Base-by-base conservation (phyloP, 1,140 invertebrate genomes). In the Zaprionus davidi region DNA sequence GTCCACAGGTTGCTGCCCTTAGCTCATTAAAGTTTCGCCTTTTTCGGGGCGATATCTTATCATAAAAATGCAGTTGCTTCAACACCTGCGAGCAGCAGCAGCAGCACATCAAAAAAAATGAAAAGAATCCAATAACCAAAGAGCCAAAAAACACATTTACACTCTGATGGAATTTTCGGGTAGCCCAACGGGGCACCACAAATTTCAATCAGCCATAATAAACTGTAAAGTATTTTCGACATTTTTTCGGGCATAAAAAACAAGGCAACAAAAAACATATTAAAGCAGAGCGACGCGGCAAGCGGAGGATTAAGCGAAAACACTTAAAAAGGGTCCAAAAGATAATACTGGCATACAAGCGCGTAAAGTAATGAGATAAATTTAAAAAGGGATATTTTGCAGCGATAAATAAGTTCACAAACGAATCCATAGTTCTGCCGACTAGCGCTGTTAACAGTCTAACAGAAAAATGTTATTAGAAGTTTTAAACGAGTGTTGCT, bases 41-140 rank as follows among this genome's bases (percentile, higher is more conserved):
- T 69, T 78, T 78, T 76, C 66, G 58, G 83, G 83, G 83, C 73
- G 84, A 74, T 86, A 88, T 86, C 83, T 86, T 86, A 86, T 86
- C 83, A 83, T 86, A 86, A 86, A 85, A 86, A 88, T 82, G 84
- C 84, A 80, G 80, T 86, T 83, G 77, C 84, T 78, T 80, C 80
- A 83, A 86, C 83, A 86, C 83, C 83, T 86, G 83, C 83, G 44
- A 83, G 81, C 68, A 46, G 15, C 41, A 51, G 15, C 41, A 51
- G 46, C 46, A 49, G 44, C 49, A 76, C 82, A 78, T 83, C 80
- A 86, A 86, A 82, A 84, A 86, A 51, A 7, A 31, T 9, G 5
- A 9, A 31, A 31, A 51, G 46, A 51, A 22, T 22, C 3, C 20
- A 51, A 51, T 13, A 51, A 24, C 17, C 46, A 13, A 51, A 49